Conservation (phyloP, 2,888 invertebrate genomes). For the Oscheius onirici region DNA sequence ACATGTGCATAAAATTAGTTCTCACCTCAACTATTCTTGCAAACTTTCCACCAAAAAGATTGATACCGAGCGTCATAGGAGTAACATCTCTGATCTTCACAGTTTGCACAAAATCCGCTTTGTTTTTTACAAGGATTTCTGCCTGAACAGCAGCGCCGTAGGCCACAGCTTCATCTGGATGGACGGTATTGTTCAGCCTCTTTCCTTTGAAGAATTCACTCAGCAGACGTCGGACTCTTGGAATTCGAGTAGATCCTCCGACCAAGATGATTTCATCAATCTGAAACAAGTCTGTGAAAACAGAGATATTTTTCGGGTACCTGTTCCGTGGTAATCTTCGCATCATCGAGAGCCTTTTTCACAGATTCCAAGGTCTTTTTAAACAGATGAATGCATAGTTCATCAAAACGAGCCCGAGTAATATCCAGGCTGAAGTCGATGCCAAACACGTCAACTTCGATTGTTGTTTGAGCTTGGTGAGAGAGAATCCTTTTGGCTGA, state of each 20-base stretch:
- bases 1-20: no score
- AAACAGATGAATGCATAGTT: constrained; percentile 85
- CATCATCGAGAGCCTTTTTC: constrained; percentile 78
- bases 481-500: constrained; percentile 79
- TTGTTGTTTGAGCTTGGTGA: constrained; percentile 75
- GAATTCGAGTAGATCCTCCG: constrained; percentile 95
- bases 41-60: constrained; percentile 94
- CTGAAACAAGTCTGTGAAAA: constrained; percentile 27
- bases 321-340: constrained; percentile 86
- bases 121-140: constrained; percentile 79
- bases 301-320: background rate
- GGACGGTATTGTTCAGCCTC: constrained; percentile 92
- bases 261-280: constrained; percentile 80
- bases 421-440: constrained; percentile 96
- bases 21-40: constrained; percentile 84
- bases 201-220: constrained; percentile 88
- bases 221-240: constrained; percentile 94
- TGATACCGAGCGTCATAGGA: constrained; percentile 88
- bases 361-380: constrained; percentile 95
- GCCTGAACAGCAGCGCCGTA: constrained; percentile 81
- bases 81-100: constrained; percentile 90
- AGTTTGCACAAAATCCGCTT: constrained; percentile 79
- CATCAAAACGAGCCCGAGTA: constrained; percentile 92
- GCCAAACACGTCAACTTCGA: constrained; percentile 95
- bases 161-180: constrained; percentile 96